Evolutionary conservation across 2,797 vertebrate genomes (phyloP), one percentile per base, ranked within the genome.

Genomic region (Schizothorax lantsangensis): DNA sequence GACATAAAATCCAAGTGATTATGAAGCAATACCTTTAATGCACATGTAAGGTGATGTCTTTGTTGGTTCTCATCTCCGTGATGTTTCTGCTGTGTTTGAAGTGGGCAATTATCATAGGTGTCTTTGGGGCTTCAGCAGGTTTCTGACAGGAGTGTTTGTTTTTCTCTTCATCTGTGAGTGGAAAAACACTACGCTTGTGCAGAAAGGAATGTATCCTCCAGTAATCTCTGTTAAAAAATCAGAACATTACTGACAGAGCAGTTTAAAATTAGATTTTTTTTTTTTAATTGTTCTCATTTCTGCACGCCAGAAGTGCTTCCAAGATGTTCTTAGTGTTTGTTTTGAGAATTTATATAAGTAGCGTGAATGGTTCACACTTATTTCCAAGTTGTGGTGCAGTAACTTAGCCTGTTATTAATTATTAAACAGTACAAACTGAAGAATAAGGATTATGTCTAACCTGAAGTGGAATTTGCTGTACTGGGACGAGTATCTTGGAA

Each of bases 131-230:
- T 4, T 84, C 30, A 0, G 1, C 14, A 3, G 68, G 86, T 54
- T 82, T 71, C 45, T 26, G 59, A 9, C 74, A 26, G 6, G 66
- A 45, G n/a, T 52, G 26, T 5, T n/a, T 11, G 2, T 11, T 2
- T 84, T 84, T 91, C 86, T 93, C 89, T 72, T 90, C 17, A 1
- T 91, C 87, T 1, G 88, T 91, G 62, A 93, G 90, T 30, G 91
- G 91, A 57, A 47, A 8, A 4, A 81, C 57, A 1, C 52, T 84
- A 40, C 75, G 79, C 89, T 93, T 94, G 88, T 91, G 89, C 69
- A 81, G 81, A 77, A 92, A 92, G 0, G 88, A 91, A 26, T 47
- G 90, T n/a, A 88, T 80, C 79, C 49, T 89, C 88, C 89, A 91
- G 85, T 88, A 88, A 57, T 66, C 54, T 14, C 95, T 95, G 88